Evolutionary conservation across 2,888 invertebrate species (phyloP), one percentile per base, ranked within the genome.

Genomic region (Xanthorhoe designata): DNA sequence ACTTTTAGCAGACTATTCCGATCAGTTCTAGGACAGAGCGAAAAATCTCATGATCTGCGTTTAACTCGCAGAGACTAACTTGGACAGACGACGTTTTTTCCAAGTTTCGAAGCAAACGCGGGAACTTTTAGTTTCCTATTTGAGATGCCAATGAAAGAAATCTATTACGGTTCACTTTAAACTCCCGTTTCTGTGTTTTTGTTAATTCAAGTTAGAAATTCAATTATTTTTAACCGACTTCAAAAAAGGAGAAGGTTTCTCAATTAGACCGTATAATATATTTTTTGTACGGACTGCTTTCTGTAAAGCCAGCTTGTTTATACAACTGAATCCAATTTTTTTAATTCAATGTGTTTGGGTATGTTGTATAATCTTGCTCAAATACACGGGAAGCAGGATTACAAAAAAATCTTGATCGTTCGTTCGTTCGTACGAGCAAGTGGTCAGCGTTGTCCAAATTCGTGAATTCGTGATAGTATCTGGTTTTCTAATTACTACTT

Each of bases 111-210:
- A 24, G 64, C 61, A 69, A 66, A 56, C 66, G 62, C 50, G 59
- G 56, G 47, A 63, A 69, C 64, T 73, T 72, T 64, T 70, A 73
- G 57, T 70, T 73, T 68, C 68, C 65, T 63, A 67, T 69, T 68
- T 68, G 58, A 59, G 69, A 70, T 61, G 64, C 66, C 73, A 75
- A 76, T 79, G 77, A 79, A 82, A 78, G 77, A 81, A 83, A 79
- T 74, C 77, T 77, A 80, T 82, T 80, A 77, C 66, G 70, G 73
- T 68, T 64, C 71, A 75, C 74, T 84, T 84, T 79, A 79, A 80
- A 81, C 75, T 74, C 77, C 75, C 78, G 71, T 81, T 66, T 79
- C 61, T 71, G 68, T 78, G 78, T 82, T 80, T 83, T 77, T 74
- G 69, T 51, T 61, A 56, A 56, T 47, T 29, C 29, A 13, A 52